Conservation (phyloP, 2,113 vertebrate genomes). For the Podarcis cretensis region DNA sequence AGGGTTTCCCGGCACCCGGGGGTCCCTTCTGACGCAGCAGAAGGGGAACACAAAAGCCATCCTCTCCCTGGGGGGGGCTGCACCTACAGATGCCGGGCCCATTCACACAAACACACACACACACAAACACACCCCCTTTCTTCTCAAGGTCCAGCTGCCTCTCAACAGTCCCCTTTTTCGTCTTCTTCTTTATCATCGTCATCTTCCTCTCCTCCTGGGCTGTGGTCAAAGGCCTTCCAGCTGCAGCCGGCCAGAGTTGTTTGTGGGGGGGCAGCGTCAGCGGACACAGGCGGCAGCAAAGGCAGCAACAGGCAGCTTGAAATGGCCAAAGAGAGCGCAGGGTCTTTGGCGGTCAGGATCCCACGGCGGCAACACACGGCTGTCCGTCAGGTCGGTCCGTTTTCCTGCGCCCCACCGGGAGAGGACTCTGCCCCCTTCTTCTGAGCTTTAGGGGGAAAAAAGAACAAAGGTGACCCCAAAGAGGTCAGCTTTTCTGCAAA, state of each 20-base stretch:
- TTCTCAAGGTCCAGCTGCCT: neutral
- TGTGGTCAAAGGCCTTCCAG: neutral
- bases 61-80: no score
- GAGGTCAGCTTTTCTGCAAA: no score
- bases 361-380: neutral
- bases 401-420: conserved; percentile 80
- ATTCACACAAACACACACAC: no score
- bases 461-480: neutral
- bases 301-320: neutral
- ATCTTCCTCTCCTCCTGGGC: neutral
- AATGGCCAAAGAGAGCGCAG: neutral
- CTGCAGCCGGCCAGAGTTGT: neutral
- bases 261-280: neutral
- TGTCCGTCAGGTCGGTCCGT: conserved; percentile 73
- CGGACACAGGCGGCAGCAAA: neutral
- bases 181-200: no score
- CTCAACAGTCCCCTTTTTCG: fast-evolving
- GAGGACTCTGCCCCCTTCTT: conserved; percentile 86
- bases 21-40: neutral
- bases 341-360: neutral
- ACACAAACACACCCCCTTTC: neutral
- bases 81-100: no score
- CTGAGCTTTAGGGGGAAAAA: conserved; percentile 65
- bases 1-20: no score
- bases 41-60: neutral